Percentiles rank a stretch among this genome's conserved stretches.
phyloP scores from a whole-genome alignment of 2,797 vertebrate genomes.

The Sarcoramphus papa region DNA sequence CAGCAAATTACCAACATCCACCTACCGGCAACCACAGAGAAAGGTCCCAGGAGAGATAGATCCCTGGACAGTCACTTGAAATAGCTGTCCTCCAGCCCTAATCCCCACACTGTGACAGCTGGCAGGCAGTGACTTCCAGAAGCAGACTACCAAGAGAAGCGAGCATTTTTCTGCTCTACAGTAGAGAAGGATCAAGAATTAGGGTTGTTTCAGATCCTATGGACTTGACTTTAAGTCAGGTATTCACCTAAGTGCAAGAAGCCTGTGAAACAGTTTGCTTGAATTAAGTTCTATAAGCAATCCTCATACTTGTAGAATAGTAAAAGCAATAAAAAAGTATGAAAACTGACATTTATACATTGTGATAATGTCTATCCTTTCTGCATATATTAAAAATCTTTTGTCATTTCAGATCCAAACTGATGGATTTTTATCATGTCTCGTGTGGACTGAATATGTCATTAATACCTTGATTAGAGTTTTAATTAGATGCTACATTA shows the following conservation, averaged over 20 bases:
- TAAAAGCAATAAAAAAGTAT: neutral
- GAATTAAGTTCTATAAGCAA: neutral
- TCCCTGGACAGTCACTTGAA: neutral
- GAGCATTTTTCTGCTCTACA: neutral
- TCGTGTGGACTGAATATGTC: neutral
- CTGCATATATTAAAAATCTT: neutral
- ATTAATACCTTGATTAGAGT: constrained; percentile 29
- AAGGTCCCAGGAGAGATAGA: neutral
- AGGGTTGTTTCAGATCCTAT: neutral
- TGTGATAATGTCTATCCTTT: neutral
- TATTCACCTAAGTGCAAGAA: neutral
- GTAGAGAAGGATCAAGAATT: neutral
- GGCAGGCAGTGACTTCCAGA: neutral
- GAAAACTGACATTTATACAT: neutral
- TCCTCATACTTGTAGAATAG: neutral
- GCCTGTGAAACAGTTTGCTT: neutral
- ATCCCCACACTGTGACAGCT: too few species aligned
- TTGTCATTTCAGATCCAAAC: neutral
- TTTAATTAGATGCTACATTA: constrained; percentile 33
- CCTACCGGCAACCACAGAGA: neutral
- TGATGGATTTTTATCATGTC: neutral
- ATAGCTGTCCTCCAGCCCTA: neutral
- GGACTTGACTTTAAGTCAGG: neutral
- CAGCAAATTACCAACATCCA: neutral
- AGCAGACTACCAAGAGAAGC: neutral